phyloP scores from a whole-genome alignment of 2,113 vertebrate genomes.

The Malaclemys terrapin region DNA sequence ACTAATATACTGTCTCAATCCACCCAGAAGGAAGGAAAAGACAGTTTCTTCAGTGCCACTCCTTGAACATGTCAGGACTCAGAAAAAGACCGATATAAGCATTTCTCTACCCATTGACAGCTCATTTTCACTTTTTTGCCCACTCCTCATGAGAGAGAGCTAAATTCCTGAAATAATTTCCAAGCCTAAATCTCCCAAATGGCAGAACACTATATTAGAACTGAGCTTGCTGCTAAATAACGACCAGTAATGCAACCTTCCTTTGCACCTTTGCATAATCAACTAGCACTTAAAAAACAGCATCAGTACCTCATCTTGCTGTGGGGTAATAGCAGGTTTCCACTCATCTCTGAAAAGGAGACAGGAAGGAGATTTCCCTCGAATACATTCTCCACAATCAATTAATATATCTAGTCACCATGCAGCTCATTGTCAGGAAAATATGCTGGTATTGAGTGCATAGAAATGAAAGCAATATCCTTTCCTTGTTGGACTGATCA shows the following conservation, averaged over 20 bases:
- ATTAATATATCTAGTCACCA: slow-evolving; percentile 5
- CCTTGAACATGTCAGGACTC: no score
- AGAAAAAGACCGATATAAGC: no score
- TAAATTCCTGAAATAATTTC: no score
- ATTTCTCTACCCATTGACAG: no score
- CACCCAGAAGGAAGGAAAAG: no score
- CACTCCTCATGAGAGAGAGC: no score
- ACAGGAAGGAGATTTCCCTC: neutral
- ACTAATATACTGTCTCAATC: no score
- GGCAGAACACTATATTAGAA: no score
- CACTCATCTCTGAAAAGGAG: slow-evolving; percentile 40
- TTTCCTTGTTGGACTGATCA: slow-evolving; percentile 19
- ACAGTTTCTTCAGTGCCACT: no score
- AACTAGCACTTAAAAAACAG: slow-evolving; percentile 2
- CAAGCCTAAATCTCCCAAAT: no score
- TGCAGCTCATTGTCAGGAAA: slow-evolving; percentile 17
- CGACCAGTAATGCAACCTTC: neutral
- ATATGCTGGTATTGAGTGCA: neutral
- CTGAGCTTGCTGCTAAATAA: neutral
- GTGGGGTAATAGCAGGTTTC: neutral
- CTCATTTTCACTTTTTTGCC: no score
- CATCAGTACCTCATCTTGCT: neutral
- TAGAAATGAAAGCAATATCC: slow-evolving; percentile 34
- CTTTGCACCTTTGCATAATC: neutral
- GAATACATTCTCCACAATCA: neutral